Evolutionary conservation across 2,113 vertebrate genomes (phyloP).

Genomic region (Mormyrus lacerda): DNA sequence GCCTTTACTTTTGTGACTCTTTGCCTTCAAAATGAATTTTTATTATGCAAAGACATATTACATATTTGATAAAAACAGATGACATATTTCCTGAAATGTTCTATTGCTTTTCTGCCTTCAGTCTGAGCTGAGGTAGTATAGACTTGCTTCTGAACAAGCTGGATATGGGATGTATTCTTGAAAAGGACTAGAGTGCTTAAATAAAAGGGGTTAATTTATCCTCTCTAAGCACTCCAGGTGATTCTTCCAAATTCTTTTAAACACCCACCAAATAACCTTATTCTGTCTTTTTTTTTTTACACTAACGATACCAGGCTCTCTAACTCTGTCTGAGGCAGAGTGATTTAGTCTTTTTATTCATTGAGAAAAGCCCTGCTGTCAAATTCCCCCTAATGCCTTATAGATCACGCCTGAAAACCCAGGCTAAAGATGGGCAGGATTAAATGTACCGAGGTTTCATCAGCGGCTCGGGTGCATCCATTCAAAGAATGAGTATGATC

Average conservation of each 20-base stretch:
- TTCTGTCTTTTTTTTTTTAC: not conserved
- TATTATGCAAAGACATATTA: not conserved
- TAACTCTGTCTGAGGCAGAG: conserved; percentile 1
- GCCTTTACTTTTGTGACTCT: not conserved
- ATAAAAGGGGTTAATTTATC: not conserved
- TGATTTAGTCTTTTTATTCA: conserved; percentile 48
- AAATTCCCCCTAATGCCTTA: conserved; percentile 40
- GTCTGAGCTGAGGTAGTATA: not conserved
- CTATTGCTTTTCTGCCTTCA: not conserved
- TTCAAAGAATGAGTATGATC: conserved; percentile 9
- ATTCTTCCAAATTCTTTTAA: not conserved
- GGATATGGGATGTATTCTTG: not conserved
- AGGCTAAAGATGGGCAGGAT: conserved; percentile 23
- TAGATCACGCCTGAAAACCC: conserved; percentile 36
- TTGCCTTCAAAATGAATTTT: not conserved
- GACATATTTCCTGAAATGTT: not conserved
- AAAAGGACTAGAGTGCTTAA: not conserved
- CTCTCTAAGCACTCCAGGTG: not conserved
- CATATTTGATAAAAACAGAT: not conserved
- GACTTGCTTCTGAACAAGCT: not conserved
- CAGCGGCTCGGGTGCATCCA: conserved; percentile 21
- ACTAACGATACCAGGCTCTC: not conserved
- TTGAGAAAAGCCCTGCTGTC: conserved; percentile 53
- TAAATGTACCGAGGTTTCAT: conserved; percentile 38
- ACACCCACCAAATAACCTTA: not conserved